Percentiles rank a stretch among this genome's conserved stretches.
Conservation (phyloP, 2,888 invertebrate species). For the Caenorhabditis sp. region DNA sequence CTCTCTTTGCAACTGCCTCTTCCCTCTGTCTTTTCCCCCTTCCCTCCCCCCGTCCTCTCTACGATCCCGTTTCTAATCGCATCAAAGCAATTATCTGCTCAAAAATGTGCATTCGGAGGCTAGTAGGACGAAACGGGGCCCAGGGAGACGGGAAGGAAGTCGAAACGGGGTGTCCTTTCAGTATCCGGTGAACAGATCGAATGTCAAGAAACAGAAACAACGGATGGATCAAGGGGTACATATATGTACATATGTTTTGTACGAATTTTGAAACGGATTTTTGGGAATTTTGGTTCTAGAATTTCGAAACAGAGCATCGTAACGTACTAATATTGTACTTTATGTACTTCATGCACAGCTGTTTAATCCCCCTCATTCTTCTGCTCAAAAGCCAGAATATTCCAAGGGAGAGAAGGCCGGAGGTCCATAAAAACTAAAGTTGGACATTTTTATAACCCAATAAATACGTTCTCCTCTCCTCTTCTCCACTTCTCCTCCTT, state of each 20-base stretch:
- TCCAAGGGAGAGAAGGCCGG: neutral
- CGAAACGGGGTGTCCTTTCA: constrained; percentile 32
- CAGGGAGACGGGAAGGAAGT: constrained; percentile 10
- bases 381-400: too few species aligned
- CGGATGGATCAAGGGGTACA: too few species aligned
- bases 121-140: neutral
- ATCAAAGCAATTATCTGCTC: constrained; percentile 48
- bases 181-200: constrained; percentile 52
- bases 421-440: constrained; percentile 55
- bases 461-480: constrained; percentile 25
- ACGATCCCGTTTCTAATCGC: constrained; percentile 36
- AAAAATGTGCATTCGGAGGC: constrained; percentile 29
- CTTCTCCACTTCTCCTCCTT: neutral
- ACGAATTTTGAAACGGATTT: neutral
- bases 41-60: too few species aligned
- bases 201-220: constrained; percentile 28
- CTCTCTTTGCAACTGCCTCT: neutral
- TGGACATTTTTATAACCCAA: constrained; percentile 60
- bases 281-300: neutral
- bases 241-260: neutral
- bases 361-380: neutral
- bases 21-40: constrained; percentile 7
- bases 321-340: too few species aligned
- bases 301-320: neutral
- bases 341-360: too few species aligned